Evolutionary conservation across 1,140 invertebrate species (phyloP), one percentile per base, ranked within the genome.

Genomic region (Pomacea maculata): DNA sequence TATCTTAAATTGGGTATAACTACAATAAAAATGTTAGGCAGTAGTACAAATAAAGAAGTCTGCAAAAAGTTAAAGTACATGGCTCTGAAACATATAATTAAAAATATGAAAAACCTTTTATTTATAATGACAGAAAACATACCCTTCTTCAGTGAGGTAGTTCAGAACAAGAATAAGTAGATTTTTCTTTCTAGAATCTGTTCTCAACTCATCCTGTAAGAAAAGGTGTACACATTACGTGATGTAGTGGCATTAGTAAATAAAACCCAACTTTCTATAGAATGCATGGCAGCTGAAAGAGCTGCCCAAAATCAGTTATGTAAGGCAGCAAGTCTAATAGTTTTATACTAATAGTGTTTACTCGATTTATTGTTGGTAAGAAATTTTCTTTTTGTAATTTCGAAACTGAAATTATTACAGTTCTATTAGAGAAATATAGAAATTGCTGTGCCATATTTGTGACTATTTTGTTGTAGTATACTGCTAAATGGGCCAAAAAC

Each of bases 131-230:
- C 34, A 45, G 34, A 1, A 21, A 54, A 87, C 88, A 87, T 89
- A 94, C 87, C 95, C 95, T 90, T 95, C 94, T 86, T 95, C 94
- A 84, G 93, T 91, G 82, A 97, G 90, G 92, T 95, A 97, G 57
- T 94, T 93, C n/a, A 94, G 89, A 80, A 97, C 94, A 73, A 97
- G 92, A 87, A 96, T 94, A n/a, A 96, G 90, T 9, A 97, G 91
- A 88, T 95, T 95, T 80, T 94, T 94, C 85, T 95, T 95, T 71
- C 95, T 93, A 67, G 93, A 93, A 82, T 94, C 93, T 80, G 92
- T 92, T 85, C 94, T 93, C 84, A 93, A 83, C 80, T 92, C 91
- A 90, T 92, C 92, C 91, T 91, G 82, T 57, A 88, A 87, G 72
- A 25, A 81, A 81, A 61, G 15, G 5, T 75, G 21, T 34, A 25